Evolutionary conservation across 2,113 vertebrate species (phyloP), one percentile per base, ranked within the genome.

Genomic region (Amblyopsis rosae): DNA sequence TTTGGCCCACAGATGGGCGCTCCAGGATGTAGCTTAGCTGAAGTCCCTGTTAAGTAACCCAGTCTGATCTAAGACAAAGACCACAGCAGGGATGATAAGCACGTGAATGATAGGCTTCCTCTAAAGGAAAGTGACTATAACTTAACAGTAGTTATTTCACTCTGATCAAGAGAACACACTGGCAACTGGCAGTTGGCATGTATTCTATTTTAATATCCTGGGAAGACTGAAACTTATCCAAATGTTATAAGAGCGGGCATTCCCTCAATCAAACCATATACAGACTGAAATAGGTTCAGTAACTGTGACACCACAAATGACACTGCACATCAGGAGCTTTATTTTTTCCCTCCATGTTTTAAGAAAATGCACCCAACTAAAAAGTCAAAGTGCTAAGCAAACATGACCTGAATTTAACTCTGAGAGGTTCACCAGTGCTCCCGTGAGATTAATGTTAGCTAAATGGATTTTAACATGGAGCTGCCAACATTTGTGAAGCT

Each of bases 31-130:
- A 60, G 51, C 72, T 77, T 46, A 32, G 80, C 80, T 82, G 67
- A 69, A 69, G 80, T 80, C 69, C 80, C 76, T 49, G 72, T 73
- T 58, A 3, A 75, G 71, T 59, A 71, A 47, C 9, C 26, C 12
- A 15, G 54, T 50, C 68, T 60, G 3, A 4, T 87, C 87, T 86
- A 86, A 88, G 53, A 84, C 76, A 87, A 90, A 89, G 80, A 86
- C 72, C 80, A 49, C 75, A 79, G 78, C 67, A 76, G 79, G 67
- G 62, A 80, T 74, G 79, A 69, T 73, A 75, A 85, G 81, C 72
- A 81, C 57, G 56, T 75, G 82, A 73, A 26, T 26, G 2, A 26
- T 26, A 26, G 26, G 26, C 26, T 26, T 26, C 35, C 35, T 41
- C 4, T 41, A 41, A 41, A 41, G 35, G 35, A 86, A 83, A 80